Conservation (phyloP, 2,113 vertebrate species). For the Alethe diademata region DNA sequence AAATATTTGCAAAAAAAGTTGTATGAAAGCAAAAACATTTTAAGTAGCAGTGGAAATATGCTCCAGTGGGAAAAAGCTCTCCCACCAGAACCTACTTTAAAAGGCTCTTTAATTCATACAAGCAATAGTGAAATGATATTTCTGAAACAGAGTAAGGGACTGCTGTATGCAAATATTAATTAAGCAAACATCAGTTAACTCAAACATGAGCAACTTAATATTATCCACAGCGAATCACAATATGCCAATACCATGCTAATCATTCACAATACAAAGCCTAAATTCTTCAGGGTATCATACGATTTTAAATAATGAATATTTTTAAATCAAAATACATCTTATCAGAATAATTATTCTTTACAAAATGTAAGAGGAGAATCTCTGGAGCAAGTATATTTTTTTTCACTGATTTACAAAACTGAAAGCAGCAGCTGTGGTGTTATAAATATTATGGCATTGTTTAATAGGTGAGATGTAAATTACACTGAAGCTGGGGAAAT, state of each 20-base stretch:
- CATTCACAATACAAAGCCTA: background rate
- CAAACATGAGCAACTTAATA: background rate
- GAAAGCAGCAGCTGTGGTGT: background rate
- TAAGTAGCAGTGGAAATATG: background rate
- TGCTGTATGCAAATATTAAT: background rate
- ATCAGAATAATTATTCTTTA: background rate
- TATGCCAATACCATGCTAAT: background rate
- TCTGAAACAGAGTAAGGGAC: background rate
- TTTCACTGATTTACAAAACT: background rate
- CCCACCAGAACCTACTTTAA: background rate
- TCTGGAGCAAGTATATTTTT: background rate
- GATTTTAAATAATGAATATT: background rate
- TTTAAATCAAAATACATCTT: background rate
- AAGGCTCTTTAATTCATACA: background rate
- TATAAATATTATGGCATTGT: background rate
- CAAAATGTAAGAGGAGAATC: background rate
- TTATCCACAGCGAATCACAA: background rate
- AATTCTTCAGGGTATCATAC: background rate
- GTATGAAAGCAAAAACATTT: background rate
- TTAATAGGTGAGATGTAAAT: background rate
- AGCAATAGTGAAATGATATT: background rate
- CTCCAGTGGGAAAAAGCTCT: background rate
- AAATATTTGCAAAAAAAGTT: background rate
- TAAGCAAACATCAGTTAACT: background rate
- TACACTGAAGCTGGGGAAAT: background rate